A percentile compares a stretch with the other conserved stretches of the same genome.
Evolutionary conservation across 2,113 vertebrate species (phyloP).

Genomic region (Cephalopholis sonnerati): DNA sequence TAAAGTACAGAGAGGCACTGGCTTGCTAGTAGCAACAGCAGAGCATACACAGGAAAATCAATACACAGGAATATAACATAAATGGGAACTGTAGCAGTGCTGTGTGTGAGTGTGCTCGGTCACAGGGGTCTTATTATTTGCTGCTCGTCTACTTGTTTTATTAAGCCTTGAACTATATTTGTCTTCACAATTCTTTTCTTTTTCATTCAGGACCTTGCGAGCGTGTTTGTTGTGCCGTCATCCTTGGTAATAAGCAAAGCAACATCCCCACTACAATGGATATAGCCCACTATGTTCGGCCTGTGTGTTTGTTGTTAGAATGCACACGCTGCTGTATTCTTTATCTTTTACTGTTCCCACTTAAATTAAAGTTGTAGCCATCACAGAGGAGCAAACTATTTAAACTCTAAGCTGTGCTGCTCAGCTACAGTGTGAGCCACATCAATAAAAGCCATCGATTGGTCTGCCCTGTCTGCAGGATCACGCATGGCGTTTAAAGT

Average conservation of each 20-base stretch:
- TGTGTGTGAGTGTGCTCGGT: not conserved
- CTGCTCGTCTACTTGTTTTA: not conserved
- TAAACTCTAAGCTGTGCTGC: slow-evolving; percentile 10
- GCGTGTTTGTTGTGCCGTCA: not conserved
- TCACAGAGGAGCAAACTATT: not conserved
- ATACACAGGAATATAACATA: not conserved
- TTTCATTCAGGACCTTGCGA: not conserved
- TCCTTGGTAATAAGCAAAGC: not conserved
- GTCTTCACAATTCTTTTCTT: not conserved
- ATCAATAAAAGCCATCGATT: slow-evolving; percentile 16
- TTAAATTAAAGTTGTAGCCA: slow-evolving; percentile 6
- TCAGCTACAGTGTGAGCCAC: slow-evolving; percentile 23
- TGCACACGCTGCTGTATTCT: not conserved
- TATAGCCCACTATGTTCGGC: not conserved
- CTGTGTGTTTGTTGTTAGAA: not conserved
- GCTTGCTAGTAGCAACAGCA: not conserved
- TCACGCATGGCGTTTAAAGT: not conserved
- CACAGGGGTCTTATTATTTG: not conserved
- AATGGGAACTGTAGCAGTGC: not conserved
- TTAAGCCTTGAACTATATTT: slow-evolving; percentile 1
- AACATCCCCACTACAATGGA: not conserved
- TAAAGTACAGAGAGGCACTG: not conserved
- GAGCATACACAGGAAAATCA: not conserved
- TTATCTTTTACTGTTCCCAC: not conserved
- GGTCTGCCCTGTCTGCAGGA: slow-evolving; percentile 9